Conservation (phyloP, 2,113 vertebrate genomes). For the Alosa alosa region DNA sequence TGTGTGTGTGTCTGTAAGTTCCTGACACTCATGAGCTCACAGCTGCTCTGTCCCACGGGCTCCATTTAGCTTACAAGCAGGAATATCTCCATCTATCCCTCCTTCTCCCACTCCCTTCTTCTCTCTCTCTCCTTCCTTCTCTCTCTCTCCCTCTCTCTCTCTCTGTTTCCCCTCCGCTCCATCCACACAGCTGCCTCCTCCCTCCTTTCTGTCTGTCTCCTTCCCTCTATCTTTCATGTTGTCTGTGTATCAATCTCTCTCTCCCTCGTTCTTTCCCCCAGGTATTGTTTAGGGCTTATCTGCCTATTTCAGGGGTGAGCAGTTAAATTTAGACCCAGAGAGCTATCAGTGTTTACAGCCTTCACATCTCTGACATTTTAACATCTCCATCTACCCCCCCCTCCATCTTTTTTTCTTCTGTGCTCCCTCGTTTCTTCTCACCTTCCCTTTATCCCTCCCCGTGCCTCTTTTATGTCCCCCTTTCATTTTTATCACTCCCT, state of each 20-base stretch:
- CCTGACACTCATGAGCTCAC: slow-evolving; percentile 24
- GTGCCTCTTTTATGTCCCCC: slow-evolving; percentile 36
- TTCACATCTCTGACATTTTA: not conserved
- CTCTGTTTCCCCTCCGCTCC: not conserved
- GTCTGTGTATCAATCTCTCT: not conserved
- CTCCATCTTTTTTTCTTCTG: not conserved
- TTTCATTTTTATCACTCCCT: slow-evolving; percentile 29
- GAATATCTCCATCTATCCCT: not conserved
- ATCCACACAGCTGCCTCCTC: not conserved
- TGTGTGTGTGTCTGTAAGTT: not conserved
- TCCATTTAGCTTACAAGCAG: not conserved
- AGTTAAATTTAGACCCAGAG: slow-evolving; percentile 32
- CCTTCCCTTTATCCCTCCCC: not conserved
- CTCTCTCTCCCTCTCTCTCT: not conserved
- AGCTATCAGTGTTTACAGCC: slow-evolving; percentile 24
- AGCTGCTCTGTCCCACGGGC: slow-evolving; percentile 25
- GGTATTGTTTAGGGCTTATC: slow-evolving; percentile 22
- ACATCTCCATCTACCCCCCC: not conserved
- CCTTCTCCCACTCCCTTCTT: not conserved
- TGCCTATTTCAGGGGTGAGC: slow-evolving; percentile 25
- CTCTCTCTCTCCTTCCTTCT: not conserved
- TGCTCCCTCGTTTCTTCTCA: not conserved
- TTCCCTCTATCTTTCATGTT: not conserved
- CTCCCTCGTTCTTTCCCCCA: not conserved
- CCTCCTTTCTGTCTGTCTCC: not conserved